Evolutionary conservation across 2,797 vertebrate species (phyloP).

Genomic region (Cryptoblepharus egeriae): DNA sequence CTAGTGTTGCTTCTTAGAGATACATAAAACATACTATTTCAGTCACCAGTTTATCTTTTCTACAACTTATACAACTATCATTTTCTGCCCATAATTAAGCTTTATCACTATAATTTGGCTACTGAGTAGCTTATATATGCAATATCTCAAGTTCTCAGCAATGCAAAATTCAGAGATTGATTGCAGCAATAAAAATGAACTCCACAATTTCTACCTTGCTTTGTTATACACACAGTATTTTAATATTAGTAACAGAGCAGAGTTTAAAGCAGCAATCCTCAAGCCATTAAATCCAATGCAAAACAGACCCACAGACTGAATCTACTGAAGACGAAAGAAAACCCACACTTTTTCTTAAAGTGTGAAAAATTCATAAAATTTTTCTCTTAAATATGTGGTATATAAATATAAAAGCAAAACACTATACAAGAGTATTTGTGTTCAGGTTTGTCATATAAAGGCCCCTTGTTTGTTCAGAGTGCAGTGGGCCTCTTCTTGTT

Average conservation of each 20-base stretch:
- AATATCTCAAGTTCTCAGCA: slow-evolving; percentile 23
- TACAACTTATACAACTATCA: background rate
- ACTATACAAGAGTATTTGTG: too few relatives aligned
- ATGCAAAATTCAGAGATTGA: slow-evolving; percentile 23
- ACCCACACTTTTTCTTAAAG: too few relatives aligned
- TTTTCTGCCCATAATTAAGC: background rate
- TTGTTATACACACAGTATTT: background rate
- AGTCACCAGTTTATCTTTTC: slow-evolving; percentile 33
- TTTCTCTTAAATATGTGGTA: too few relatives aligned
- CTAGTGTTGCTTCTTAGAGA: background rate
- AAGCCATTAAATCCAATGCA: too few relatives aligned
- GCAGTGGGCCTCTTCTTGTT: background rate
- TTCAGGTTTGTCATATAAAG: too few relatives aligned
- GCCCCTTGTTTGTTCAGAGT: too few relatives aligned
- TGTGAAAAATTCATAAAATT: too few relatives aligned
- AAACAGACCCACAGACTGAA: too few relatives aligned
- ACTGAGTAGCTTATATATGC: slow-evolving; percentile 10
- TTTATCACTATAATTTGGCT: slow-evolving; percentile 16
- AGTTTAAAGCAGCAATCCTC: too few relatives aligned
- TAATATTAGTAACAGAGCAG: background rate
- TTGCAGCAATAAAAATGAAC: slow-evolving; percentile 27
- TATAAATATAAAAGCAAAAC: too few relatives aligned
- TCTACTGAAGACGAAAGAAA: too few relatives aligned
- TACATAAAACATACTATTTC: slow-evolving; percentile 15
- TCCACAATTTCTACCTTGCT: background rate